These are phyloP conservation scores for Cnemophilus loriae DNA, from an alignment of 2,113 vertebrate species.

Conservation along the genomic window DNA sequence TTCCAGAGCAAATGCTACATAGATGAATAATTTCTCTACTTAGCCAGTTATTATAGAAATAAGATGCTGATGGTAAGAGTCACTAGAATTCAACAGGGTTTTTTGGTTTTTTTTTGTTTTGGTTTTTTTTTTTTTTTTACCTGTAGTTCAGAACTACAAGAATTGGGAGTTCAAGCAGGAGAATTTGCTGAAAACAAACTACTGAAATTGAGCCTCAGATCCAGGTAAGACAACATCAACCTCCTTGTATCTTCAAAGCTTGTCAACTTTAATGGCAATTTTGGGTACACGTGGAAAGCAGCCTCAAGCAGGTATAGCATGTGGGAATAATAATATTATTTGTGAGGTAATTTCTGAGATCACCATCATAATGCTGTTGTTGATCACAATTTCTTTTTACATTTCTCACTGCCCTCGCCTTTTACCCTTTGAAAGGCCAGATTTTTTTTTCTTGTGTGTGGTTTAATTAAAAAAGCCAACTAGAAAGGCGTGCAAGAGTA, in stretches of 20 bases:
- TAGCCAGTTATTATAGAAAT: neutral
- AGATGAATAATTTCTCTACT: neutral
- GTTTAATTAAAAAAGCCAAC: neutral
- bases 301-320: neutral
- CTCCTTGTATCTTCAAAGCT: neutral
- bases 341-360: neutral
- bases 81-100: neutral
- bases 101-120: neutral
- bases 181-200: neutral
- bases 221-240: neutral
- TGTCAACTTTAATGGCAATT: neutral
- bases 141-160: neutral
- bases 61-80: neutral
- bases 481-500: neutral
- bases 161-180: neutral
- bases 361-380: neutral
- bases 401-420: neutral
- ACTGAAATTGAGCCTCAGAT: neutral
- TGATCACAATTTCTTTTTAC: neutral
- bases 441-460: neutral
- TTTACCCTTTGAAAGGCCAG: neutral
- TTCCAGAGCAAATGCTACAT: neutral
- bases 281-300: neutral
- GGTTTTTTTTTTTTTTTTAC: neutral
- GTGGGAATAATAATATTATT: neutral